A percentile compares a stretch with the other conserved stretches of the same genome.
These are phyloP conservation scores for Euglossa dilemma DNA, from an alignment of 1,140 invertebrate genomes.

Conservation along the genomic window DNA sequence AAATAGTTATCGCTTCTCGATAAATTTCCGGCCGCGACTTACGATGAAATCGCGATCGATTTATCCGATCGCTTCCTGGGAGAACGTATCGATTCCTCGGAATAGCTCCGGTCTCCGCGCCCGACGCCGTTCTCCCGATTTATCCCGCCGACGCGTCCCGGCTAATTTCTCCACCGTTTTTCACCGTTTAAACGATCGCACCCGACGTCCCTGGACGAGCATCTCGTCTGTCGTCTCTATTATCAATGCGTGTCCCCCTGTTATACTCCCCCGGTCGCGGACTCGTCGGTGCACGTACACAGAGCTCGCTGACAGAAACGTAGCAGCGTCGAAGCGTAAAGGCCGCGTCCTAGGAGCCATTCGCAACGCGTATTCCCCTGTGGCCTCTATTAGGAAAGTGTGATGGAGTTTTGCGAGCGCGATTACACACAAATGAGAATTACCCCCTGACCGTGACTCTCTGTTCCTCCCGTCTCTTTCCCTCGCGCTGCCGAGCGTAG, in stretches of 20 bases:
- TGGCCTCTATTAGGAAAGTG: constrained; percentile 83
- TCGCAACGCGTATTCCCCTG: constrained; percentile 61
- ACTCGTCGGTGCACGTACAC: constrained; percentile 10
- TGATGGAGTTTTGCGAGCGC: constrained; percentile 83
- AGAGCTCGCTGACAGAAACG: constrained; percentile 38
- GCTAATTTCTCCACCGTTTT: not conserved
- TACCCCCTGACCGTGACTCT: constrained; percentile 72
- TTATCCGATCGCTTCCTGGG: no score
- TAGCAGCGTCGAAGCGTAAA: constrained; percentile 67
- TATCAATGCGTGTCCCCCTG: constrained; percentile 43
- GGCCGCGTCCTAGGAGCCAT: constrained; percentile 70
- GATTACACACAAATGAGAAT: constrained; percentile 83
- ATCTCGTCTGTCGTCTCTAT: constrained; percentile 48
- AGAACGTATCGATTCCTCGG: not conserved
- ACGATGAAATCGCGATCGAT: no score
- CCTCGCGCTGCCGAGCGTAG: constrained; percentile 8
- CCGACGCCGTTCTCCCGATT: not conserved
- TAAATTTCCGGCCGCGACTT: no score
- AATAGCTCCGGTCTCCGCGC: not conserved
- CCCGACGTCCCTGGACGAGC: not conserved
- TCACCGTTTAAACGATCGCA: constrained; percentile 22
- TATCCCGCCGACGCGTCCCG: no score
- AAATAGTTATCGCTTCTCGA: no score
- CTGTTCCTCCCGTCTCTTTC: constrained; percentile 40
- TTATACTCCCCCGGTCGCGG: constrained; percentile 19